Evolutionary conservation across 2,113 vertebrate species (phyloP).

Genomic region (Osmerus mordax): DNA sequence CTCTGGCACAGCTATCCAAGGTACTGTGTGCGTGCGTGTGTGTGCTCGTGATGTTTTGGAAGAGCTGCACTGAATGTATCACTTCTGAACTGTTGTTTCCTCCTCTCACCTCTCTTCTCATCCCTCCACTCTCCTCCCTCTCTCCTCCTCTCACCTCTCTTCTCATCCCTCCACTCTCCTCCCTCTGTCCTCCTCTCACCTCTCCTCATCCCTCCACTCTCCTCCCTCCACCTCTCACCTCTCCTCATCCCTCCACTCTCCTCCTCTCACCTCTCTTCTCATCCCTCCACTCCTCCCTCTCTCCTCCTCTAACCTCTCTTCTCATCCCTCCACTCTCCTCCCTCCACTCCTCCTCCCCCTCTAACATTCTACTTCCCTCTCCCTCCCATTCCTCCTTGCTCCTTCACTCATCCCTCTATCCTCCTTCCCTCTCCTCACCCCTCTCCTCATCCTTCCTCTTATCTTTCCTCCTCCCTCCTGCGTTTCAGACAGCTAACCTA

Average conservation of each 20-base stretch:
- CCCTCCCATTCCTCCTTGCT: background rate
- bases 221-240: background rate
- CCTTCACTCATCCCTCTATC: background rate
- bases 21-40: slow-evolving; percentile 64
- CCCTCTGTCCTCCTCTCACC: background rate
- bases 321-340: background rate
- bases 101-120: background rate
- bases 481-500: slow-evolving; percentile 92
- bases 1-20: slow-evolving; percentile 97
- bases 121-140: background rate
- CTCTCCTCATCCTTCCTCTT: background rate
- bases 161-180: background rate
- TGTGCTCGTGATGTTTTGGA: background rate
- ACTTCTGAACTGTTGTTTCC: background rate
- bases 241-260: slow-evolving; percentile 23
- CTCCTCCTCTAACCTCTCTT: background rate
- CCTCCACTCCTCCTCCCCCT: background rate
- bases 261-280: slow-evolving; percentile 19
- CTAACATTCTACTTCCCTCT: background rate
- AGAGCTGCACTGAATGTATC: background rate
- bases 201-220: background rate
- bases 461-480: background rate
- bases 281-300: background rate
- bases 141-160: background rate
- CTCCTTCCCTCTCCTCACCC: background rate